Evolutionary conservation across 2,113 vertebrate genomes (phyloP).

Genomic region (Sebastes fasciatus): DNA sequence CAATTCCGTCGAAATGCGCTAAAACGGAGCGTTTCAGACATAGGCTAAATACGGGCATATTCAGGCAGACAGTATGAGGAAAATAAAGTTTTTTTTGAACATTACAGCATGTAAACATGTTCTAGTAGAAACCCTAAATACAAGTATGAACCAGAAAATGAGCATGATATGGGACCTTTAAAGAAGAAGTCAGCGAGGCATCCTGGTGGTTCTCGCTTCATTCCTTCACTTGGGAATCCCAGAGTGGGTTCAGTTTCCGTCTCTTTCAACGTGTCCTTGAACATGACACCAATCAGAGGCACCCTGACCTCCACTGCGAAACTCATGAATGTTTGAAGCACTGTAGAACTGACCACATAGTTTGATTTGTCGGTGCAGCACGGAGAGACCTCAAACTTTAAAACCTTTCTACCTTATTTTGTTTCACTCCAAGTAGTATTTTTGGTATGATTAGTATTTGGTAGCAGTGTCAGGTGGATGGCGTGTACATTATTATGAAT

Average conservation of each 20-base stretch:
- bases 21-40: no score
- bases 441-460: background rate
- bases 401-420: background rate
- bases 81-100: no score
- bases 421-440: background rate
- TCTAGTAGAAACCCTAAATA: no score
- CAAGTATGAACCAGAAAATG: no score
- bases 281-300: constrained; percentile 39
- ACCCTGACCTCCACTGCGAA: constrained; percentile 8
- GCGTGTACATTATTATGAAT: background rate
- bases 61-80: no score
- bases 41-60: no score
- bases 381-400: background rate
- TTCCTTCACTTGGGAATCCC: background rate
- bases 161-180: background rate
- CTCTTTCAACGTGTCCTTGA: constrained; percentile 46
- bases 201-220: background rate
- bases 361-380: constrained; percentile 5
- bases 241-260: constrained; percentile 34
- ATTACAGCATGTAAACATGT: no score
- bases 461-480: background rate
- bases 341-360: constrained; percentile 7
- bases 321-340: constrained; percentile 44
- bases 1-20: no score
- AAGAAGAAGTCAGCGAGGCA: background rate